Base-by-base conservation (phyloP, 2,888 invertebrate genomes). In the Tetheella fluctuosa region DNA sequence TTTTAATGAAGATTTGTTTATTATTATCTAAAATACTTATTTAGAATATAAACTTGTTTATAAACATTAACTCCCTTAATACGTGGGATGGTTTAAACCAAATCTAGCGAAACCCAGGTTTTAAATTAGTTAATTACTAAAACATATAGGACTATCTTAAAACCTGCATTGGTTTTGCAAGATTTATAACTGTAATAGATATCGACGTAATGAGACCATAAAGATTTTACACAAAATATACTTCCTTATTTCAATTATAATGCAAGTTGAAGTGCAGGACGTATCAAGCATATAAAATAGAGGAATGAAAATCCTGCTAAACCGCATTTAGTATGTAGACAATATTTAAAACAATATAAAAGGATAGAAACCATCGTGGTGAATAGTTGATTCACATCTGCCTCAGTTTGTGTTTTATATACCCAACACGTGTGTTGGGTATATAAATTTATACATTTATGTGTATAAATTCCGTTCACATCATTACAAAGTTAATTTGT, bases 341-440 rank as follows among this genome's bases (percentile, higher is more conserved):
- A 42, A 42, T 17, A 17, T 42, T 37, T 42, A 42, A 42, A 42
- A 42, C 17, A 42, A 5, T 15, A 42, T 17, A 42, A 42, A 42
- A 42, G 42, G 42, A 42, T 42, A 42, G 42, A 42, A 17, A 42
- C 42, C 42, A 42, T 42, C 42, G 42, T 15, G 42, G 42, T 42
- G 42, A 42, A 42, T 42, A 42, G 42, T 42, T 17, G n/a, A 42
- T 17, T 0, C 42, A 6, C 42, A 42, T 42, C 17, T 42, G 17
- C 7, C 42, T 42, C 42, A 7, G 42, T 42, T 42, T 42, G 37
- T 42, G 6, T 42, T 42, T 42, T 42, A 6, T n/a, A 42, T 42
- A 37, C 13, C n/a, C 39, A 42, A 42, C 42, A 17, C 17, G 17
- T 42, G 5, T n/a, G n/a, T n/a, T n/a, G n/a, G n/a, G n/a, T 6